Percentiles rank a stretch among this genome's conserved stretches.
Conservation (phyloP, 2,888 invertebrate genomes). For the Xylocampa areola region DNA sequence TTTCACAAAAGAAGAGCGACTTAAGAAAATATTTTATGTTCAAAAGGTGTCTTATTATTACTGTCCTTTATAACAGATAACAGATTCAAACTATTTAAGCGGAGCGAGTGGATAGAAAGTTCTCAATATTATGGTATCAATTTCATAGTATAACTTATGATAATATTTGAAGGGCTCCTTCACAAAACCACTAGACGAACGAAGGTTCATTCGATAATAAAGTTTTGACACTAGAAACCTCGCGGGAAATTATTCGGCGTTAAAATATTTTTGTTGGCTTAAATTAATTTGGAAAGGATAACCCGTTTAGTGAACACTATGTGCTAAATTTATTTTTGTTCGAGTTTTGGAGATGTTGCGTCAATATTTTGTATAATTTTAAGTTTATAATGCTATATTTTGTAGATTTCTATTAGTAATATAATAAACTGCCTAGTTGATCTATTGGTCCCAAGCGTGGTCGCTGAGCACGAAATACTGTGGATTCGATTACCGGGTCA, state of each 20-base stretch:
- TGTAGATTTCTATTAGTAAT: too few species aligned
- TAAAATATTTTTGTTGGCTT: constrained; percentile 56
- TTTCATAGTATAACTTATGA: constrained; percentile 51
- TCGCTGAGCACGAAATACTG: too few species aligned
- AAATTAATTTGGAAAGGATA: constrained; percentile 51
- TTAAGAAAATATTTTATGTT: constrained; percentile 46
- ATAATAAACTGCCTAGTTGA: too few species aligned
- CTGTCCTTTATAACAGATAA: constrained; percentile 35
- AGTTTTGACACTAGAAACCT: constrained; percentile 53
- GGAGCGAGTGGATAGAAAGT: constrained; percentile 25
- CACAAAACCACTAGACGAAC: constrained; percentile 37
- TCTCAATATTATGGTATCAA: constrained; percentile 48
- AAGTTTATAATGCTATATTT: background rate
- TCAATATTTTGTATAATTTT: background rate
- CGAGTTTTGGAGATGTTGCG: constrained; percentile 3
- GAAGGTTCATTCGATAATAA: constrained; percentile 50
- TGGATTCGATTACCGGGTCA: too few species aligned
- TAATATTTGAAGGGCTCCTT: constrained; percentile 46
- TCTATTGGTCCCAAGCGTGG: too few species aligned
- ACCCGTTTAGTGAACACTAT: constrained; percentile 29
- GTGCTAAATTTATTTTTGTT: constrained; percentile 14
- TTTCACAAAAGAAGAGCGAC: constrained; percentile 32
- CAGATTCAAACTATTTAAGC: constrained; percentile 52
- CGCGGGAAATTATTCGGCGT: constrained; percentile 53
- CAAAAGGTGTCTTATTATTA: constrained; percentile 35